These are phyloP conservation scores for Prunella strophiata DNA, from an alignment of 2,797 vertebrate species.

Conservation along the genomic window DNA sequence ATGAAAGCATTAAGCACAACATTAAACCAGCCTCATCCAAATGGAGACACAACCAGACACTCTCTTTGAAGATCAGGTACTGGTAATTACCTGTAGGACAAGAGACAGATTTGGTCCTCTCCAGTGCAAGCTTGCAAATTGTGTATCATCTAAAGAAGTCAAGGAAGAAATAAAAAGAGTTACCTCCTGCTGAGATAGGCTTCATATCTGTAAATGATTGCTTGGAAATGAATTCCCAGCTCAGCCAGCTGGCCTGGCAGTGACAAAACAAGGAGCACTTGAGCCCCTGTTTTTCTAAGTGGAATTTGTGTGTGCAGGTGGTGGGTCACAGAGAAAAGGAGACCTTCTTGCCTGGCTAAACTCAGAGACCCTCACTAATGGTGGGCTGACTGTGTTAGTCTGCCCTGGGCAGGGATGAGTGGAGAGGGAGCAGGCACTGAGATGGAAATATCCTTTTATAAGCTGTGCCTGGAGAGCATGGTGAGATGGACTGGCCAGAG, in stretches of 20 bases:
- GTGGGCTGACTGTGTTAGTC: not conserved
- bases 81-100: slow-evolving; percentile 65
- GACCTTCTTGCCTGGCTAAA: not conserved
- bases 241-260: not conserved
- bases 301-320: not conserved
- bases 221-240: slow-evolving; percentile 32
- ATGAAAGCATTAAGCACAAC: slow-evolving; percentile 78
- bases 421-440: not conserved
- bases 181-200: slow-evolving; percentile 48
- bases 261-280: not conserved
- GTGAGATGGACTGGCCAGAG: not conserved
- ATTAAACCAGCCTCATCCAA: slow-evolving; percentile 75
- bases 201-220: slow-evolving; percentile 44
- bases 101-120: slow-evolving; percentile 54
- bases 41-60: slow-evolving; percentile 84
- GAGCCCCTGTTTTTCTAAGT: not conserved
- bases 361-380: not conserved
- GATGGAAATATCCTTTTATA: not conserved
- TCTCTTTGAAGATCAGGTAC: slow-evolving; percentile 84
- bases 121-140: slow-evolving; percentile 47
- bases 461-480: not conserved
- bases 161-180: slow-evolving; percentile 65
- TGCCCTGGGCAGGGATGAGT: not conserved
- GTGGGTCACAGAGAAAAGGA: not conserved
- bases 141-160: slow-evolving; percentile 57